phyloP scores from a whole-genome alignment of 2,888 invertebrate genomes.

The Endotricha flammealis region DNA sequence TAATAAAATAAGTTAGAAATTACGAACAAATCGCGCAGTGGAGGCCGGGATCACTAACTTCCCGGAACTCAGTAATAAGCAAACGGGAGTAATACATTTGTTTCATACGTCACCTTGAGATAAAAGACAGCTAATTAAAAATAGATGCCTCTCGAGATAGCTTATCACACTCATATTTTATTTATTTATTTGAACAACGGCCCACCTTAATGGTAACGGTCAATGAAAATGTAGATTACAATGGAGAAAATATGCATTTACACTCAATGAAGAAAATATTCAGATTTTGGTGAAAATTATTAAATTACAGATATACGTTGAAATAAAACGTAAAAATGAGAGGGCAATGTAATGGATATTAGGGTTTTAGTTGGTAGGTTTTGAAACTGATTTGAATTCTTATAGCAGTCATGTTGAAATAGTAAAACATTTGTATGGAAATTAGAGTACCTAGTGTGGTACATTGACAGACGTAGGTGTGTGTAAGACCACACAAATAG shows the following conservation, averaged over 20 bases:
- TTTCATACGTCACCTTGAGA: constrained; percentile 6
- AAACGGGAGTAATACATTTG: constrained; percentile 5
- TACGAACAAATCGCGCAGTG: constrained; percentile 36
- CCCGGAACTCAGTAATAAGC: constrained; percentile 29
- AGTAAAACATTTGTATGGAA: constrained; percentile 11
- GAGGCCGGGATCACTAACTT: constrained; percentile 53
- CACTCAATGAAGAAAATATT: not conserved
- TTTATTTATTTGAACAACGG: not conserved
- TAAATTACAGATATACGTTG: not conserved
- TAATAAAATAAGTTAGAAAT: constrained; percentile 69
- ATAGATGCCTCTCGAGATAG: constrained; percentile 8
- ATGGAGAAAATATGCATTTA: not conserved
- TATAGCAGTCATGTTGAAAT: constrained; percentile 3
- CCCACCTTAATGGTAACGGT: not conserved
- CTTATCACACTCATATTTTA: constrained; percentile 8
- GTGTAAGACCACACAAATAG: constrained; percentile 8
- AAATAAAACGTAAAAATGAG: not conserved
- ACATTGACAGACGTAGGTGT: constrained; percentile 5
- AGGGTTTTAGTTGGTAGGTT: constrained; percentile 1
- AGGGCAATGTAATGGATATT: not conserved
- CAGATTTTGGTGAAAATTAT: not conserved
- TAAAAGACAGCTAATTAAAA: constrained; percentile 12
- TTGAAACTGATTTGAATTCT: constrained; percentile 7
- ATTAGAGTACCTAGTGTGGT: constrained; percentile 7
- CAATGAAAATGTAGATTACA: not conserved